phyloP scores from a whole-genome alignment of 1,140 invertebrate genomes.

The Drosophila miranda region DNA sequence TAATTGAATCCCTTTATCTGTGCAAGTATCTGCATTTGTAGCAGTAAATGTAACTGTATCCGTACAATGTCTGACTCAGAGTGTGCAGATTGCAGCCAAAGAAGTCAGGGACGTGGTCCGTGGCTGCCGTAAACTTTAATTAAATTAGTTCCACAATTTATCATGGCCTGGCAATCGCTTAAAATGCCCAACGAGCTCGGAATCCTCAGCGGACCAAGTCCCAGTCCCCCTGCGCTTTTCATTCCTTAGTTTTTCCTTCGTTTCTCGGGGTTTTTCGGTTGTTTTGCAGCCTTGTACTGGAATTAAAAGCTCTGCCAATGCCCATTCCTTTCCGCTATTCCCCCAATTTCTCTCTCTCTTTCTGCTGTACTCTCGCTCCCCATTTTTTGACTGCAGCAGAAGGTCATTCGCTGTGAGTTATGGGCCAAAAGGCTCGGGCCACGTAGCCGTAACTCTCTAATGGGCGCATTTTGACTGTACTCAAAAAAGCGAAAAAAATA shows the following conservation, averaged over 20 bases:
- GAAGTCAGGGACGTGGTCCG: conserved; percentile 12
- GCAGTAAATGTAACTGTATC: conserved; percentile 7
- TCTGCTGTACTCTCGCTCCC: conserved; percentile 3
- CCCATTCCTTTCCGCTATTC: conserved; percentile 7
- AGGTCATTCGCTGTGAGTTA: conserved; percentile 76
- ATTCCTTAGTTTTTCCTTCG: conserved; percentile 36
- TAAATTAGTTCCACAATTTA: conserved; percentile 78
- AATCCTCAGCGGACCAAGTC: conserved; percentile 44
- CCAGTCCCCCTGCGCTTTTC: conserved; percentile 26
- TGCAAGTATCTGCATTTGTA: conserved; percentile 37
- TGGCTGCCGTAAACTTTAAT: conserved; percentile 74
- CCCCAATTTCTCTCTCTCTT: background rate
- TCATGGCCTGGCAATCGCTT: conserved; percentile 75
- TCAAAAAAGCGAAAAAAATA: conserved; percentile 17
- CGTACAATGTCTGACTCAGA: background rate
- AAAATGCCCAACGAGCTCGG: conserved; percentile 57
- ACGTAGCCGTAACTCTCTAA: conserved; percentile 58
- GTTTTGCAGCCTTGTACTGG: conserved; percentile 62
- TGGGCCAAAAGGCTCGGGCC: conserved; percentile 52
- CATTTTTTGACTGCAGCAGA: conserved; percentile 56
- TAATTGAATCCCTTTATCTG: conserved; percentile 49
- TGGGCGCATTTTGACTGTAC: conserved; percentile 46
- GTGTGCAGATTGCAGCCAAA: conserved; percentile 22
- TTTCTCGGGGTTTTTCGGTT: conserved; percentile 38
- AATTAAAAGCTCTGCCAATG: conserved; percentile 68